A percentile compares a stretch with the other conserved stretches of the same genome.
These are phyloP conservation scores for Sialia sialis DNA, from an alignment of 2,113 vertebrate species.

Conservation along the genomic window DNA sequence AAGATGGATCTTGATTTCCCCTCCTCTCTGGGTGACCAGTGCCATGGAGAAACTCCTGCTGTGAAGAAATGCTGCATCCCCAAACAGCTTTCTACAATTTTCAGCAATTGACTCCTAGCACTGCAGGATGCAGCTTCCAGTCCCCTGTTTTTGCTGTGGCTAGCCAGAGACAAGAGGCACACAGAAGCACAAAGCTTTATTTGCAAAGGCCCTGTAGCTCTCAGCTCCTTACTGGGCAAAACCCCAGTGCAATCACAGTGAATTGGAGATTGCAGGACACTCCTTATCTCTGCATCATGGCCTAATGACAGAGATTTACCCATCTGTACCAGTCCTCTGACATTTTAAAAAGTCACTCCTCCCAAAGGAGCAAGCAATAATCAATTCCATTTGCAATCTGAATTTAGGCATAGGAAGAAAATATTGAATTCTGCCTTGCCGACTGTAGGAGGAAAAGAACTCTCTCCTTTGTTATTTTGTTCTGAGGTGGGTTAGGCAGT, in stretches of 20 bases:
- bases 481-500: not conserved
- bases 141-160: not conserved
- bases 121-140: not conserved
- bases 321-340: not conserved
- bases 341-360: not conserved
- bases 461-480: not conserved
- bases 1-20: not conserved
- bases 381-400: not conserved
- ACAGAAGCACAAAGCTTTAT: not conserved
- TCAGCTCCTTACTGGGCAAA: not conserved
- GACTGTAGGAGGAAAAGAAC: not conserved
- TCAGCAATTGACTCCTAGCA: not conserved
- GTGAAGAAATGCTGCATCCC: not conserved
- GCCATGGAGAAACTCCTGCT: not conserved
- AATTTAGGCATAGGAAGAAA: not conserved
- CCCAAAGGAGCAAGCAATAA: not conserved
- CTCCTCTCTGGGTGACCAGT: not conserved
- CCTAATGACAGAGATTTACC: not conserved
- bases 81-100: not conserved
- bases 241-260: not conserved
- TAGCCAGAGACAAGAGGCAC: not conserved
- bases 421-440: not conserved
- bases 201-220: not conserved
- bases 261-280: not conserved
- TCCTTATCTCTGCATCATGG: not conserved